phyloP scores from a whole-genome alignment of 2,113 vertebrate genomes.

The Macroglossus sobrinus region DNA sequence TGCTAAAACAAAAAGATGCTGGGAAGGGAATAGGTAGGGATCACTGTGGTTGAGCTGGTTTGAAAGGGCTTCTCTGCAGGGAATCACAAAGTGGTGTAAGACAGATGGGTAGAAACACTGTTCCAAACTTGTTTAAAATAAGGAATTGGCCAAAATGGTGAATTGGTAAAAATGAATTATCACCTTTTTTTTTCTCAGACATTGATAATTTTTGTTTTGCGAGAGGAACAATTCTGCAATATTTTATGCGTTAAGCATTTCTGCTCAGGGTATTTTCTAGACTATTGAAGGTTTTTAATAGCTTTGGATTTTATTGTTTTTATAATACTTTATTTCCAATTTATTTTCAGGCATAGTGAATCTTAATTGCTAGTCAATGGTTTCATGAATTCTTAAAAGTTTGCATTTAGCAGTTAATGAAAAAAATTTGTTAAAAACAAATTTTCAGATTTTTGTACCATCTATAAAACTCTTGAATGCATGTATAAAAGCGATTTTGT shows the following conservation, averaged over 20 bases:
- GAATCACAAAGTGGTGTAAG: background rate
- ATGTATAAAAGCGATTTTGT: background rate
- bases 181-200: background rate
- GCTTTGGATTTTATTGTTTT: background rate
- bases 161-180: background rate
- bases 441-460: background rate
- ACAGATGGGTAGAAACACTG: background rate
- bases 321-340: background rate
- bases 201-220: background rate
- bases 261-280: background rate
- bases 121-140: background rate
- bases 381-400: constrained; percentile 18
- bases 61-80: background rate
- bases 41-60: rapidly evolving
- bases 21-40: background rate
- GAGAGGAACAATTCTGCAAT: background rate
- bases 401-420: background rate
- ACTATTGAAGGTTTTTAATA: background rate
- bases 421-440: background rate
- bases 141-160: background rate
- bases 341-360: background rate
- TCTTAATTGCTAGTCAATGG: background rate
- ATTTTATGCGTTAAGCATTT: background rate
- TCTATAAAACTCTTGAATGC: background rate
- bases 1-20: background rate